These are phyloP conservation scores for Heliconius melpomene DNA, from an alignment of 1,140 invertebrate genomes.

Conservation along the genomic window DNA sequence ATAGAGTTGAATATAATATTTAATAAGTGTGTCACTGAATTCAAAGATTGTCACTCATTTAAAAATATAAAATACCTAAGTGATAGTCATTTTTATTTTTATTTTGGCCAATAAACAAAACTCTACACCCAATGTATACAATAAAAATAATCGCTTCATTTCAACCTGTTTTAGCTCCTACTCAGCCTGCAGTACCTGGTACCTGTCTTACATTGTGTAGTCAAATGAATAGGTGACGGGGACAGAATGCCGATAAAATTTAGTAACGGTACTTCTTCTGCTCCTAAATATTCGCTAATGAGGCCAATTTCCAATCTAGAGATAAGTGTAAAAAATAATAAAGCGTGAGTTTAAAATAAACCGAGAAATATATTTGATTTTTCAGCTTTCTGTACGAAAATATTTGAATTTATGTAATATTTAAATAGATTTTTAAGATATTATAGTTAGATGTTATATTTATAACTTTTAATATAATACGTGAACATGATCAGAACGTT, in stretches of 20 bases:
- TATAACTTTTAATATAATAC: too few relatives aligned
- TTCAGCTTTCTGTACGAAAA: too few relatives aligned
- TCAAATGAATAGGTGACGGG: constrained; percentile 50
- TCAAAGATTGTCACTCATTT: background rate
- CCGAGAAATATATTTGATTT: too few relatives aligned
- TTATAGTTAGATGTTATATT: too few relatives aligned
- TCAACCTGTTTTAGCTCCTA: background rate
- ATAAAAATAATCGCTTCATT: background rate
- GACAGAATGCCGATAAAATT: constrained; percentile 38
- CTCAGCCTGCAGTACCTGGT: background rate
- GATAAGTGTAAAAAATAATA: background rate
- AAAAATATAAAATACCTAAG: background rate
- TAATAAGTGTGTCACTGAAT: background rate
- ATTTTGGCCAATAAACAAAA: background rate
- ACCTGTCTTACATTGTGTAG: constrained; percentile 18
- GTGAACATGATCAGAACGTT: too few relatives aligned
- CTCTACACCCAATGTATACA: background rate
- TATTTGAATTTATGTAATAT: too few relatives aligned
- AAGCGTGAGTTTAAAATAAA: background rate
- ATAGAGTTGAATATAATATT: too few relatives aligned
- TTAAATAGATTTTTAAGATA: too few relatives aligned
- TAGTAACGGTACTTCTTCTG: constrained; percentile 59
- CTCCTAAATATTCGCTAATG: constrained; percentile 54
- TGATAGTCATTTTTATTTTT: background rate
- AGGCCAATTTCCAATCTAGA: constrained; percentile 30